Evolutionary conservation across 2,113 vertebrate species (phyloP), one percentile per base, ranked within the genome.

Genomic region (Nothobranchius kuhntae): DNA sequence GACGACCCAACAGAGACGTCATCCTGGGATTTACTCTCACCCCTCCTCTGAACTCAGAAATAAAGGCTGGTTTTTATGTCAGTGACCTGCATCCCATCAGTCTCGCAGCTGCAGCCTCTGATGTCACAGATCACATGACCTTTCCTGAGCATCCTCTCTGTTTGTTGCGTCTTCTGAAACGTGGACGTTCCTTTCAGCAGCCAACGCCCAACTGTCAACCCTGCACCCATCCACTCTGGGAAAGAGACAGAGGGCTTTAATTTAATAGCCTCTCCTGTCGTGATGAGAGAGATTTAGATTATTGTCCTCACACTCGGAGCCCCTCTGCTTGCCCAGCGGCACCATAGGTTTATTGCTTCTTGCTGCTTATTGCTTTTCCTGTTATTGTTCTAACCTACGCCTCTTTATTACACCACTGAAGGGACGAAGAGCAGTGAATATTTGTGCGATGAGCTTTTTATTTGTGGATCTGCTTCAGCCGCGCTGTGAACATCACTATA

Each of bases 321-420:
- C 40, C 65, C 56, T 71, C 53, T 26, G 26, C 65, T 61, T 61
- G 38, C 75, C 63, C 71, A 35, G 63, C 78, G 82, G 80, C 68
- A 35, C 55, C 47, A 24, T 35, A 55, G 15, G 4, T 35, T 86
- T 88, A 91, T 91, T 91, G 74, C 87, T 81, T 87, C 83, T 78
- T 67, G 13, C 57, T 12, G 61, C 53, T 87, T 90, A 91, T 91
- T 91, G 83, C 87, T 87, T 85, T 71, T 36, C 21, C 13, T 58
- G 45, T 78, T 83, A 74, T 81, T 84, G 67, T 81, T 79, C 68
- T 71, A 72, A 78, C 65, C 78, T 40, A 42, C 0, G 11, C 51
- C 38, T 68, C 52, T 67, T 67, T 45, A 73, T 78, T 68, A 68
- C 48, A 55, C 30, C 44, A 21, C 51, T 65, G 62, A 68, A 26